phyloP scores from a whole-genome alignment of 2,113 vertebrate genomes.

The Chaetops frenatus region DNA sequence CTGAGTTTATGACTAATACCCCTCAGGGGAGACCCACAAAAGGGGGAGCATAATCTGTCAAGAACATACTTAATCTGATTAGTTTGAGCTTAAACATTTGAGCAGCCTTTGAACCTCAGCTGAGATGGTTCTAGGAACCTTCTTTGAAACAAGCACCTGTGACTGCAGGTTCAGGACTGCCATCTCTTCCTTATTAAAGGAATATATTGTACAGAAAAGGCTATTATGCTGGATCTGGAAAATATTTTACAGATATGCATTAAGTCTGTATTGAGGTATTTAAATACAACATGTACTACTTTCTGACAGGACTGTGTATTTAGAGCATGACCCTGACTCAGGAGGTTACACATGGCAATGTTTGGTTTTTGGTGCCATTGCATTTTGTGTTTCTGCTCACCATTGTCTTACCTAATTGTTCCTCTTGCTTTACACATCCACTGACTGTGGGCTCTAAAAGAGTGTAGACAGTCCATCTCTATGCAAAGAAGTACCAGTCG shows the following conservation, averaged over 20 bases:
- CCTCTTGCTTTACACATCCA: background rate
- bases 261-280: background rate
- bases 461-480: background rate
- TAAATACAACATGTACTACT: background rate
- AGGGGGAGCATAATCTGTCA: background rate
- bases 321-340: background rate
- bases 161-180: background rate
- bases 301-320: background rate
- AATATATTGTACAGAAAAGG: background rate
- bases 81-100: constrained; percentile 10
- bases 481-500: background rate
- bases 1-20: background rate
- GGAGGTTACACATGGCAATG: background rate
- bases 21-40: background rate
- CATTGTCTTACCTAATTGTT: background rate
- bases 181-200: background rate
- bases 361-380: background rate
- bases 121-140: background rate
- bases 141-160: background rate
- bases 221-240: background rate
- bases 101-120: constrained; percentile 9
- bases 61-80: background rate
- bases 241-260: background rate
- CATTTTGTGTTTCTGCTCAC: background rate
- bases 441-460: background rate